Evolutionary conservation across 2,888 invertebrate species (phyloP).

Genomic region (Drosophila rubida): DNA sequence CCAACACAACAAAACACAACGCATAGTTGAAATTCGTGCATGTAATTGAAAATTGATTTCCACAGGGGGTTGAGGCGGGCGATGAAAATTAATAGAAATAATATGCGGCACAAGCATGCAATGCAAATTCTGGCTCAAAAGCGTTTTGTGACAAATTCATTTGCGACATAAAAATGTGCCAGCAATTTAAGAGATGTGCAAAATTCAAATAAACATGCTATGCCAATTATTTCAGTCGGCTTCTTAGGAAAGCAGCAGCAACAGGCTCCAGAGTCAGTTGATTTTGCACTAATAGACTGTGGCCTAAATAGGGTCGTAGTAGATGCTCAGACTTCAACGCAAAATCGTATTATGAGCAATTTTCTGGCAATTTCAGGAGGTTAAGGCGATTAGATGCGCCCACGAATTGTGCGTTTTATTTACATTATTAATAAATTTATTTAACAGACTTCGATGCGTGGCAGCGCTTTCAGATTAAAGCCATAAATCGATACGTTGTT

Average conservation of each 20-base stretch:
- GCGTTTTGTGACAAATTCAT: conserved; percentile 11
- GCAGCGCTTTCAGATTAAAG: conserved; percentile 2
- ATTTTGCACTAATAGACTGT: background rate
- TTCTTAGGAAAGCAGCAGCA: background rate
- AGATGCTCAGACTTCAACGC: background rate
- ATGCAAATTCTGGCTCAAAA: conserved; percentile 45
- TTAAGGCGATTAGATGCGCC: background rate
- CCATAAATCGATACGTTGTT: background rate
- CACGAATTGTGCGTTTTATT: background rate
- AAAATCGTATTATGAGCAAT: background rate
- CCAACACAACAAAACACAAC: conserved; percentile 22
- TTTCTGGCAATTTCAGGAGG: background rate
- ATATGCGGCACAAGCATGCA: conserved; percentile 52
- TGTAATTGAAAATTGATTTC: conserved; percentile 75
- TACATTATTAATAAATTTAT: conserved; percentile 5
- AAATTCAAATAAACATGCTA: conserved; percentile 5
- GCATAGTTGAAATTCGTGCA: conserved; percentile 45
- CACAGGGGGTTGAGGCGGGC: too few species aligned
- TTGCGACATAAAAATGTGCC: conserved; percentile 9
- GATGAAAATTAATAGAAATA: conserved; percentile 67
- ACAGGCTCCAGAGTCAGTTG: background rate
- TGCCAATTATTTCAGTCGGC: background rate
- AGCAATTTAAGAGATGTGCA: conserved; percentile 21
- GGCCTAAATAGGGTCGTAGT: too few species aligned
- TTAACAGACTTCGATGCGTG: background rate